These are phyloP conservation scores for Steatocranus sp. DNA, from an alignment of 2,797 vertebrate genomes.

Conservation along the genomic window DNA sequence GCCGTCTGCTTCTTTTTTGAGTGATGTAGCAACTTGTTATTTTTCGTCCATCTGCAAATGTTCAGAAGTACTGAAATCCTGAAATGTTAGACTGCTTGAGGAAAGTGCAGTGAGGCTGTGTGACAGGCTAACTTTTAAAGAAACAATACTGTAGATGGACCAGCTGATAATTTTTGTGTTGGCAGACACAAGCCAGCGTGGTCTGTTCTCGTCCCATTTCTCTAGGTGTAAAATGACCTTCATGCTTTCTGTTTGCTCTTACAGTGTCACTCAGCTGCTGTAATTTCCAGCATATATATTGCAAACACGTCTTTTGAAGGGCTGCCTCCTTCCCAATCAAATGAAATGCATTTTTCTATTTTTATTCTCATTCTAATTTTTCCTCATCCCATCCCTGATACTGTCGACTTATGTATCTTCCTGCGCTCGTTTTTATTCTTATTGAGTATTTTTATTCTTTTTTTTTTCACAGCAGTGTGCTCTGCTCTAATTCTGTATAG, in stretches of 20 bases:
- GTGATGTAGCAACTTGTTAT: not conserved
- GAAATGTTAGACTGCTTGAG: not conserved
- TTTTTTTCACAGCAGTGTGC: not conserved
- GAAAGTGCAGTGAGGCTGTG: not conserved
- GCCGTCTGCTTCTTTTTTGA: not conserved
- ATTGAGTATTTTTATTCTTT: not conserved
- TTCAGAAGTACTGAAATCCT: not conserved
- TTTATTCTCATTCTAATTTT: constrained; percentile 38
- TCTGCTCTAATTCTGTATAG: not conserved
- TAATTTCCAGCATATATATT: not conserved
- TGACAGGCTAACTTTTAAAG: not conserved
- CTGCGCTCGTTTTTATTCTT: not conserved
- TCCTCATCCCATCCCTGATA: constrained; percentile 12
- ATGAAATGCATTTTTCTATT: constrained; percentile 34
- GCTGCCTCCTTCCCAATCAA: constrained; percentile 3
- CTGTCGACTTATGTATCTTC: not conserved
- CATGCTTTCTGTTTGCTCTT: constrained; percentile 21
- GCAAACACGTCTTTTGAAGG: constrained; percentile 21
- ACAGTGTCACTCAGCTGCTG: constrained; percentile 23
- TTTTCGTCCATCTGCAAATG: not conserved
- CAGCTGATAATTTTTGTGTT: not conserved
- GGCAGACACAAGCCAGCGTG: not conserved
- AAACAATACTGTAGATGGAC: not conserved
- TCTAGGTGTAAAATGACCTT: constrained; percentile 9
- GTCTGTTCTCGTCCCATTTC: not conserved